Evolutionary conservation across 2,888 invertebrate genomes (phyloP).

Genomic region (Celastrina argiolus): DNA sequence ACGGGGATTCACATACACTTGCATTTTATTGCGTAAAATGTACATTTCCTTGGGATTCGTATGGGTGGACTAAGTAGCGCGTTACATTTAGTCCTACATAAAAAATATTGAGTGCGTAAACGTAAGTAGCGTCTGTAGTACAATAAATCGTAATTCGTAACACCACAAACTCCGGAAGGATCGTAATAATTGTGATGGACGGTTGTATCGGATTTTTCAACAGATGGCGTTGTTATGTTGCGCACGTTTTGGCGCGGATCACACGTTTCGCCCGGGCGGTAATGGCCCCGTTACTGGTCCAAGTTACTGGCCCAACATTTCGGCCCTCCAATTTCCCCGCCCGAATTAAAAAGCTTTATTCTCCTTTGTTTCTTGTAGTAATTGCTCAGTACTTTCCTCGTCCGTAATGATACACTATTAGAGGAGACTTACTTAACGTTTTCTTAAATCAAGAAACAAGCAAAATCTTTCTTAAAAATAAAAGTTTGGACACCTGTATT

Average conservation of each 20-base stretch:
- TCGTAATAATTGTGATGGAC: constrained; percentile 23
- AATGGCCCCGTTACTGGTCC: constrained; percentile 50
- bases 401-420: constrained; percentile 20
- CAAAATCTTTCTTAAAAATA: neutral
- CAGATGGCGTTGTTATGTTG: constrained; percentile 41
- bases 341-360: constrained; percentile 69
- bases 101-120: too few relatives aligned
- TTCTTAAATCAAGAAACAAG: neutral
- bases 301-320: constrained; percentile 60
- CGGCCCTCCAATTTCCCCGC: constrained; percentile 50
- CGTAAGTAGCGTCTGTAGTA: neutral
- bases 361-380: constrained; percentile 33
- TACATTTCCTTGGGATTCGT: too few relatives aligned
- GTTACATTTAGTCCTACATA: too few relatives aligned
- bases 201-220: constrained; percentile 22
- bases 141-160: neutral
- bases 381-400: constrained; percentile 25
- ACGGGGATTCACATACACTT: too few relatives aligned
- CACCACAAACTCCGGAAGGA: neutral
- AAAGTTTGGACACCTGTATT: neutral
- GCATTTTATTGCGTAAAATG: too few relatives aligned
- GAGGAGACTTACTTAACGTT: neutral
- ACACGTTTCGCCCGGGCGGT: constrained; percentile 65
- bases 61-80: too few relatives aligned
- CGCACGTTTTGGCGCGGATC: constrained; percentile 63